Evolutionary conservation across 2,888 invertebrate genomes (phyloP).

Genomic region (Scelioninae gen. 1): DNA sequence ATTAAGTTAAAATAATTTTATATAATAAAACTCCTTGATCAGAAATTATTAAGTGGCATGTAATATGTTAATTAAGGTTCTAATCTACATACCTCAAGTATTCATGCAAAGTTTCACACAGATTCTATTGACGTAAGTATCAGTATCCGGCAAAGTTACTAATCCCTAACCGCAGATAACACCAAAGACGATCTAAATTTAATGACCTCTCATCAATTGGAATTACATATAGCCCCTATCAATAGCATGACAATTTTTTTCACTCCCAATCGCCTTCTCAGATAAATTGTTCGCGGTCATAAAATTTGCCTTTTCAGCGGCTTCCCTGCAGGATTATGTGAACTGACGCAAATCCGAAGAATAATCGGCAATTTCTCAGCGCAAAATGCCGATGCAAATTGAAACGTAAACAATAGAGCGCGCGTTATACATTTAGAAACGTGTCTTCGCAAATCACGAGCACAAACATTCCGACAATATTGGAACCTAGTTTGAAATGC

Average conservation of each 20-base stretch:
- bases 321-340: background rate
- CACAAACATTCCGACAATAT: slow-evolving; percentile 29
- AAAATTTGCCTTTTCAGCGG: slow-evolving; percentile 5
- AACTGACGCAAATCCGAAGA: slow-evolving; percentile 4
- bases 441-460: slow-evolving; percentile 39
- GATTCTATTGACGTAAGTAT: slow-evolving; percentile 6
- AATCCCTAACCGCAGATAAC: background rate
- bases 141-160: slow-evolving; percentile 6
- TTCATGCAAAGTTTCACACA: slow-evolving; percentile 16
- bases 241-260: slow-evolving; percentile 2
- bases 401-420: slow-evolving; percentile 34
- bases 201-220: slow-evolving; percentile 8
- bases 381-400: slow-evolving; percentile 44
- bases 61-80: slow-evolving; percentile 10
- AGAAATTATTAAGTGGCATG: background rate
- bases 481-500: slow-evolving; percentile 32
- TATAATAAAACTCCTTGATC: background rate
- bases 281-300: background rate
- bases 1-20: background rate
- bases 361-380: background rate
- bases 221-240: background rate
- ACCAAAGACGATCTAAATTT: slow-evolving; percentile 11
- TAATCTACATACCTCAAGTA: background rate
- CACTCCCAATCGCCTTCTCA: background rate
- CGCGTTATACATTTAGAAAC: slow-evolving; percentile 24